A percentile compares a stretch with the other conserved stretches of the same genome.
phyloP scores from a whole-genome alignment of 2,797 vertebrate species.

The Rhynchonycteris naso region DNA sequence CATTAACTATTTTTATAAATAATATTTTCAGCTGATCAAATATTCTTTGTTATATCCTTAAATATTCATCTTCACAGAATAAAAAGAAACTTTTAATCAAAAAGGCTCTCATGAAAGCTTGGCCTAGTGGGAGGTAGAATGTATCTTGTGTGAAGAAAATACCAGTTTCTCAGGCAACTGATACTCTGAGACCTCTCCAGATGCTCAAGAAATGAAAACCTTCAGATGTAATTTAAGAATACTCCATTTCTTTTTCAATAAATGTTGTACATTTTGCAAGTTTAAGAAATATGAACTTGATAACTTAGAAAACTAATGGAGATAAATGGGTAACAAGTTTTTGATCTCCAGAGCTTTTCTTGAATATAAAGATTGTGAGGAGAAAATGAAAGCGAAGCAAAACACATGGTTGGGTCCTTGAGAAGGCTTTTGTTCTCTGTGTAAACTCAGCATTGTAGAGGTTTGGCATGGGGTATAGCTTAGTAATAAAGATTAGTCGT shows the following conservation, averaged over 20 bases:
- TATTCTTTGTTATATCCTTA: constrained; percentile 64
- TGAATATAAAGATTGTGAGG: neutral
- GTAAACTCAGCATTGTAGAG: neutral
- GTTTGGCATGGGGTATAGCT: neutral
- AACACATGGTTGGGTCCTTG: neutral
- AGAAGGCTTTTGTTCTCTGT: neutral
- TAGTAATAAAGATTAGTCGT: neutral
- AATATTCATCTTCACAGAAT: constrained; percentile 62
- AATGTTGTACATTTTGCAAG: neutral
- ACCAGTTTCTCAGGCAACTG: neutral
- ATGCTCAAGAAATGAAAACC: constrained; percentile 31
- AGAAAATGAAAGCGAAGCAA: neutral
- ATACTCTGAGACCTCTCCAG: neutral
- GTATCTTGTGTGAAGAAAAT: constrained; percentile 31
- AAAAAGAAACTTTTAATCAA: constrained; percentile 72
- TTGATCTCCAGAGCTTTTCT: neutral
- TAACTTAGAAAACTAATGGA: constrained; percentile 24
- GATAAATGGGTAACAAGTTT: neutral
- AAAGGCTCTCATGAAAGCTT: constrained; percentile 50
- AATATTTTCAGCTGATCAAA: constrained; percentile 45
- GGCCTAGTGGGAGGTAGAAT: constrained; percentile 12
- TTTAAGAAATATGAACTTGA: constrained; percentile 49
- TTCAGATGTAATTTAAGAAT: constrained; percentile 50
- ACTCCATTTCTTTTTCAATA: constrained; percentile 41
- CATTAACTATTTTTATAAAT: constrained; percentile 55